A percentile compares a stretch with the other conserved stretches of the same genome.
phyloP scores from a whole-genome alignment of 2,888 invertebrate genomes.

The Drosophila meridiana region DNA sequence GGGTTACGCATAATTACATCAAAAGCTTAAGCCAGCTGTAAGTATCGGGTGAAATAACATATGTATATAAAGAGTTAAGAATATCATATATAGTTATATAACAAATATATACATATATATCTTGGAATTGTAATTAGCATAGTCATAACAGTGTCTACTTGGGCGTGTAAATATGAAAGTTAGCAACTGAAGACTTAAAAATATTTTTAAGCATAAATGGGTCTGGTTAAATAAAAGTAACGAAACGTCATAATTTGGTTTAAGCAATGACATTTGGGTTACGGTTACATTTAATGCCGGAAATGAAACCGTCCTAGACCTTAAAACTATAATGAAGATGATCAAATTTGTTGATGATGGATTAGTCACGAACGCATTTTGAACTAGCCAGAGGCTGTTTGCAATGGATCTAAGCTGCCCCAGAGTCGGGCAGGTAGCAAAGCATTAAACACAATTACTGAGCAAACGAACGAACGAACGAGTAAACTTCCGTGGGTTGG shows the following conservation, averaged over 20 bases:
- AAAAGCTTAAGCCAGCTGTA: conserved; percentile 37
- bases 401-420: not conserved
- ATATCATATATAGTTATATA: conserved; percentile 5
- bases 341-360: not conserved
- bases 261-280: conserved; percentile 1
- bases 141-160: conserved; percentile 8
- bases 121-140: not conserved
- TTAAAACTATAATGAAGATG: not conserved
- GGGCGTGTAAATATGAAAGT: not conserved
- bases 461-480: conserved; percentile 33
- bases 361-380: conserved; percentile 24
- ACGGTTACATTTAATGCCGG: not conserved
- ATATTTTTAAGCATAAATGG: not conserved
- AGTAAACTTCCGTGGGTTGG: conserved; percentile 8
- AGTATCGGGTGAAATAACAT: conserved; percentile 20
- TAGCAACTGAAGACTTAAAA: not conserved
- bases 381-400: conserved; percentile 16
- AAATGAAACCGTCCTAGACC: not conserved
- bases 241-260: conserved; percentile 4
- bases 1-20: conserved; percentile 25
- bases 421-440: conserved; percentile 15
- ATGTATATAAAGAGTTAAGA: conserved; percentile 42
- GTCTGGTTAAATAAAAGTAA: not conserved
- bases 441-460: conserved; percentile 36
- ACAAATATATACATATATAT: not conserved